Evolutionary conservation across 2,888 invertebrate genomes (phyloP).

Genomic region (Anthrax anthrax): DNA sequence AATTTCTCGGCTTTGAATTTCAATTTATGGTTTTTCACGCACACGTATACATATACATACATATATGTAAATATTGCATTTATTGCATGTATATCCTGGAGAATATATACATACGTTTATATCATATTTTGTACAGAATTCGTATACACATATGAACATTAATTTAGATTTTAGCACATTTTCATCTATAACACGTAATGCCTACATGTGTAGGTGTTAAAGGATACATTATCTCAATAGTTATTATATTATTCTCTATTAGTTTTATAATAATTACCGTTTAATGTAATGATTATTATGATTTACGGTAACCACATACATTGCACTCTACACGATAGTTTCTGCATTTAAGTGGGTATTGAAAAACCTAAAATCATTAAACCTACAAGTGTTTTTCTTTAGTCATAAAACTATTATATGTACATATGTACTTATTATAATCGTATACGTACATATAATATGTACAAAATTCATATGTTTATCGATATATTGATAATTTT

Average conservation of each 20-base stretch:
- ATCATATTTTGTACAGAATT: too few species aligned
- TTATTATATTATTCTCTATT: background rate
- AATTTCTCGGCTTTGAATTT: conserved; percentile 5
- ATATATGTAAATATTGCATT: too few species aligned
- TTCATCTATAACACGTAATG: too few species aligned
- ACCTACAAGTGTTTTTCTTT: background rate
- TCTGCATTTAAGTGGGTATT: conserved; percentile 6
- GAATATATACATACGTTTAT: too few species aligned
- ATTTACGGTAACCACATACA: conserved; percentile 12
- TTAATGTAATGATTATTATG: conserved; percentile 5
- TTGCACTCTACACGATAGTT: conserved; percentile 9
- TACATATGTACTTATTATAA: too few species aligned
- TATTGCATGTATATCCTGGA: too few species aligned
- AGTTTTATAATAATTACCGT: background rate
- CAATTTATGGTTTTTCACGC: too few species aligned
- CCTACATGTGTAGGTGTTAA: too few species aligned
- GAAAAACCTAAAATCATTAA: background rate
- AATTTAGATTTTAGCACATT: too few species aligned
- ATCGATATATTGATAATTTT: too few species aligned
- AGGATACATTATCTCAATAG: too few species aligned
- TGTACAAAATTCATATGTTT: background rate
- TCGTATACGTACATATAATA: background rate
- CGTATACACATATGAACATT: too few species aligned
- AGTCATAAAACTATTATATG: background rate
- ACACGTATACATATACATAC: conserved; percentile 1